These are phyloP conservation scores for Pangasius larnaudii DNA, from an alignment of 2,797 vertebrate genomes.

Conservation along the genomic window DNA sequence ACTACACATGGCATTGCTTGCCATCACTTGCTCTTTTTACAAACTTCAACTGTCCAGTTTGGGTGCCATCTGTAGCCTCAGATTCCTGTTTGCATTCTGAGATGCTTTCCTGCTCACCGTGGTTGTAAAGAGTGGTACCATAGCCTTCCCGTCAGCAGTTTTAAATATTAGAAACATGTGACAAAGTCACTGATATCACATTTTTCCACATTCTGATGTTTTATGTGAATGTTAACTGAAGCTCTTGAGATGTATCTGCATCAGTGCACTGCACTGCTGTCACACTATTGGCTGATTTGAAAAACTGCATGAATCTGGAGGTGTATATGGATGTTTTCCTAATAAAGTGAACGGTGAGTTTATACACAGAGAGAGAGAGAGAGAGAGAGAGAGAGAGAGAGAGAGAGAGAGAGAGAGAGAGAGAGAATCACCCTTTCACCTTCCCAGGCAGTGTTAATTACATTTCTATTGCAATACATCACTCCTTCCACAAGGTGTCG, in stretches of 20 bases:
- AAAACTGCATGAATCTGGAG: neutral
- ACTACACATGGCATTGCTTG: neutral
- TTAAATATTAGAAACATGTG: neutral
- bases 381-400: too few relatives aligned
- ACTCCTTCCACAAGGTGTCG: conserved; percentile 21
- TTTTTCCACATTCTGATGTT: neutral
- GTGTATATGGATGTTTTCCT: neutral
- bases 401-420: too few relatives aligned
- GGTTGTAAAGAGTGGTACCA: neutral
- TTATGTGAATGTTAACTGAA: neutral
- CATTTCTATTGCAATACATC: neutral
- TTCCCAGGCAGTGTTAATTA: neutral
- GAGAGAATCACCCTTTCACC: neutral
- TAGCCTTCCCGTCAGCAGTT: neutral
- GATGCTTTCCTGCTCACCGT: neutral
- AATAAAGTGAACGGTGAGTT: neutral
- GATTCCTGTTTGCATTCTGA: neutral
- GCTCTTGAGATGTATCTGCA: too few relatives aligned
- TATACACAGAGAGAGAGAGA: neutral
- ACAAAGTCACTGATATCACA: neutral
- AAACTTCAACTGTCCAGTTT: neutral
- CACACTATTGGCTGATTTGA: neutral
- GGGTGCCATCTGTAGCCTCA: neutral
- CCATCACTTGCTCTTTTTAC: neutral
- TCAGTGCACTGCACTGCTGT: too few relatives aligned